Evolutionary conservation across 1,140 invertebrate species (phyloP), one percentile per base, ranked within the genome.

Genomic region (Drosophila serrata): DNA sequence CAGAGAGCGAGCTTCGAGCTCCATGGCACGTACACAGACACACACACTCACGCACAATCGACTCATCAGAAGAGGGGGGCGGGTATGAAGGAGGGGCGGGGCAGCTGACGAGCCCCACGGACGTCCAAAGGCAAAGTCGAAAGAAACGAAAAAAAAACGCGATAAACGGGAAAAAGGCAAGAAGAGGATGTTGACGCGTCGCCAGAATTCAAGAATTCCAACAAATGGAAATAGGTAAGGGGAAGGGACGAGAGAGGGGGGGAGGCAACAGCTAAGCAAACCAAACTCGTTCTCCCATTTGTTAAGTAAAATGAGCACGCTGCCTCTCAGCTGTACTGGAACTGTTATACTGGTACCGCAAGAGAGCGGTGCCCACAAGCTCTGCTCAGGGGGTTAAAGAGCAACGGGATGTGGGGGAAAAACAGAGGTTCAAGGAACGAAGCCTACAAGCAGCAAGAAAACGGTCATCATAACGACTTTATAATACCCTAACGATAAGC

Each of bases 81-180:
- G 45, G 31, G 48, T 59, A 48, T 51, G 42, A 55, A 59, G 17
- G 51, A n/a, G 60, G 22, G 45, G 39, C 45, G 29, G 59, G 57
- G 55, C 45, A 57, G 70, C 63, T 74, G 82, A 82, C 79, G 82
- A 82, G 82, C 82, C 82, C 82, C 82, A 87, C 78, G 75, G 81
- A 81, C 73, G 46, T 68, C 62, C 70, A 67, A 70, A 76, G 39
- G 58, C 61, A 72, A 43, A 61, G 60, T 19, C 35, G 31, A 65
- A 13, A 35, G 29, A 48, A 22, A 31, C 17, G 17, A 27, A 35
- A 35, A 51, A 53, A 51, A 53, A 37, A 35, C 19, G 33, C 19
- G 19, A 43, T 42, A 64, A 37, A 64, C 58, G 53, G 40, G 57
- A 61, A 31, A 46, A 61, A 42, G 42, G 19, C 29, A 46, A 73